These are phyloP conservation scores for Alosa sapidissima DNA, from an alignment of 2,797 vertebrate species.

Conservation along the genomic window DNA sequence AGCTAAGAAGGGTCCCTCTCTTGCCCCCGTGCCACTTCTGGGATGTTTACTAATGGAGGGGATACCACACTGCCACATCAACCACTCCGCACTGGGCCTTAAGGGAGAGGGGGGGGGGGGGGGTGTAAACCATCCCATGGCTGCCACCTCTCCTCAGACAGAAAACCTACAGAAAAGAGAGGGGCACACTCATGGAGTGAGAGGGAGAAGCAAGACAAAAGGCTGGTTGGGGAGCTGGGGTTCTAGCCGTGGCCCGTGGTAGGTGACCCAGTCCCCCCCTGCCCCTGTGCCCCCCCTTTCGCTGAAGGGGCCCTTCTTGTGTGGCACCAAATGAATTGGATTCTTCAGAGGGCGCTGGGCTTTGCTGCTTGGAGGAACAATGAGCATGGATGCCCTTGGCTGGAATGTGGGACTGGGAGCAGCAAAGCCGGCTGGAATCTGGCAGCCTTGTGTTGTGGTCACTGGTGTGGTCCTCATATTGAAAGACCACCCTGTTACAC, in stretches of 20 bases:
- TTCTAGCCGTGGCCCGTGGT: background rate
- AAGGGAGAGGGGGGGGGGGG: background rate
- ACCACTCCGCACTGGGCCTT: background rate
- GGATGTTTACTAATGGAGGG: conserved; percentile 9
- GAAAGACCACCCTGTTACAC: conserved; percentile 45
- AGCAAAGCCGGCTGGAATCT: conserved; percentile 68
- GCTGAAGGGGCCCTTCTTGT: conserved; percentile 30
- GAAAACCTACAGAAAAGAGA: background rate
- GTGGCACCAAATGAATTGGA: conserved; percentile 34
- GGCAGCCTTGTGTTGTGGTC: conserved; percentile 62
- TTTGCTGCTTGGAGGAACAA: conserved; percentile 49
- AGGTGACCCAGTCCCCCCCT: background rate
- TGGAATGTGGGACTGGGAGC: conserved; percentile 64
- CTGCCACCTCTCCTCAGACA: conserved; percentile 1
- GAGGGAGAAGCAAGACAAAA: background rate
- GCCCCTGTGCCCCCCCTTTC: background rate
- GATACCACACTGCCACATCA: background rate
- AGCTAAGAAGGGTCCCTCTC: background rate
- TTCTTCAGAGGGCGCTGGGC: conserved; percentile 33
- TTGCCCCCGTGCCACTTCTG: background rate
- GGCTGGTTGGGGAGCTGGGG: background rate
- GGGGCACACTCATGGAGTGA: background rate
- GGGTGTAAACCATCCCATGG: background rate
- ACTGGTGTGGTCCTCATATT: conserved; percentile 35
- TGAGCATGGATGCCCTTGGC: conserved; percentile 63